Base-by-base conservation (phyloP, 2,797 vertebrate species). In the Sciaenops ocellatus region DNA sequence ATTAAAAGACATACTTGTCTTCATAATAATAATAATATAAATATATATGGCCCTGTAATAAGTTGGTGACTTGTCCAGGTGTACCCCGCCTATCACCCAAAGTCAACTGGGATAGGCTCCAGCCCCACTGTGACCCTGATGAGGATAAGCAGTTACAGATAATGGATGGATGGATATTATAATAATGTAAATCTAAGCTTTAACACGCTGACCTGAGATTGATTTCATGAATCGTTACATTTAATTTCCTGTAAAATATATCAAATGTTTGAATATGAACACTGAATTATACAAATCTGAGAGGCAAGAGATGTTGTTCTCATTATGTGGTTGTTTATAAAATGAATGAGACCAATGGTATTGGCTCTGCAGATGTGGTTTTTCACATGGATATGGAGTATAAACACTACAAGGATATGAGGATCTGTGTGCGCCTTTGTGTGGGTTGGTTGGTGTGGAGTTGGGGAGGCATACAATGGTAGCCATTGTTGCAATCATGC, bases 401-500 rank as follows among this genome's bases (percentile, higher is more conserved):
- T 57, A 80, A 80, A 75, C 28, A 55, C 56, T 47, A 22, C 52
- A 56, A 5, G 34, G 60, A 48, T 54, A 6, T 69, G 77, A 59
- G 60, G 41, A 51, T 77, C 55, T 67, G 51, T 81, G 63, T 57
- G 60, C 66, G 75, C 71, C 18, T 74, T 5, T 73, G 52, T 86
- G 59, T 75, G 65, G 46, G 54, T 66, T 69, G 69, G n/a, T 69
- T 17, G 54, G 63, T 12, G 66, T 46, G 18, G 61, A 54, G 26
- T 22, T 77, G 47, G n/a, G 46, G 46, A 64, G 38, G 24, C 41
- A 63, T 18, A 88, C 87, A 92, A 90, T 89, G 62, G 79, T 6
- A 47, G 64, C 80, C 82, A 85, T 90, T 92, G 89, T 92, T 89
- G 34, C 72, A 77, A 30, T 74, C 48, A 0, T 61, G 26, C 54